Evolutionary conservation across 2,888 invertebrate genomes (phyloP), one percentile per base, ranked within the genome.

Genomic region (Steinernema hermaphroditum): DNA sequence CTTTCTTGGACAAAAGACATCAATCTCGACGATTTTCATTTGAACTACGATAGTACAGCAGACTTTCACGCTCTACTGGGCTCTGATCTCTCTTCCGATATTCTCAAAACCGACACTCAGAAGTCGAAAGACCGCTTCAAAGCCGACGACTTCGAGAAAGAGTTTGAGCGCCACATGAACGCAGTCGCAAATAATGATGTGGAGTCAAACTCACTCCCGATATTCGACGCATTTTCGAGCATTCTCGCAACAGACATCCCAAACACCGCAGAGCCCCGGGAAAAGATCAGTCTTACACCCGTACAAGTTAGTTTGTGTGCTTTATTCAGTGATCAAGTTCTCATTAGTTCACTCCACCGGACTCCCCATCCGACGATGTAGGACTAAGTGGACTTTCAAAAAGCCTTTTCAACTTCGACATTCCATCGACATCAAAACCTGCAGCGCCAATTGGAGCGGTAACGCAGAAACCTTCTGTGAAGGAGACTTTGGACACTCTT

Each of bases 311-410:
- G 34, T 22, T 9, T 32, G 76, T 80, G n/a, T n/a, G n/a, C n/a
- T n/a, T n/a, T n/a, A n/a, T n/a, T n/a, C n/a, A n/a, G n/a, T n/a
- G n/a, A n/a, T n/a, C n/a, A n/a, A n/a, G n/a, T n/a, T n/a, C n/a
- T n/a, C n/a, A n/a, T 74, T 70, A 82, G 79, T 82, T 82, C 72
- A 82, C 82, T n/a, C 82, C 82, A 1, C 82, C 82, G 0, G 82
- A 82, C 68, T 82, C 82, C 6, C 82, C 82, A n/a, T 34, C 43
- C 43, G 37, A 27, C 32, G 16, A 71, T 14, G n/a, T 22, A 73
- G 32, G n/a, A n/a, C n/a, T n/a, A n/a, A n/a, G n/a, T n/a, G 43
- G 27, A 43, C n/a, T 22, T 72, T 19, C 72, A 46, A 37, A 29
- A 22, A 22, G 6, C 6, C 8, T 4, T 34, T 62, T 62, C 32